phyloP scores from a whole-genome alignment of 2,797 vertebrate species.

The Cynodonichthys magdalenae region DNA sequence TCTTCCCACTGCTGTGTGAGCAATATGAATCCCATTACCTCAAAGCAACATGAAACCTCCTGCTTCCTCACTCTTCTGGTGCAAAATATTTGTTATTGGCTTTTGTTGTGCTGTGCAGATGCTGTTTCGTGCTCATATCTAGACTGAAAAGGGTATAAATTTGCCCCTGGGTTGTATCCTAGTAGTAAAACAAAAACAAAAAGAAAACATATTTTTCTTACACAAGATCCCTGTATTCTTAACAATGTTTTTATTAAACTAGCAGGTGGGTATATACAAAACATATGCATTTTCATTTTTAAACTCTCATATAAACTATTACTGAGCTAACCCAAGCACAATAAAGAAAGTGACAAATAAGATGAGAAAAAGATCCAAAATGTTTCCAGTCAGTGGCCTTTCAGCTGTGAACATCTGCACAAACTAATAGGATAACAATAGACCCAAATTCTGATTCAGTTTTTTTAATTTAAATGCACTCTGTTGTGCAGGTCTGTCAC shows the following conservation, averaged over 20 bases:
- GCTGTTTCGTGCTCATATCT: constrained; percentile 55
- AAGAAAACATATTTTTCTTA: constrained; percentile 19
- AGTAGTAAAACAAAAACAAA: constrained; percentile 42
- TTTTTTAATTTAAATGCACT: too few species aligned
- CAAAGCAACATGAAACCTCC: constrained; percentile 48
- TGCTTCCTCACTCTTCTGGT: constrained; percentile 29
- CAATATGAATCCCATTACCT: constrained; percentile 59
- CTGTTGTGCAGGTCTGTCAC: too few species aligned
- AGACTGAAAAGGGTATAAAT: constrained; percentile 52
- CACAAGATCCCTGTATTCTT: too few species aligned
- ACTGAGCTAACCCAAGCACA: too few species aligned
- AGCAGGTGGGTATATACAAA: constrained; percentile 2
- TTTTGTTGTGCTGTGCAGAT: constrained; percentile 13
- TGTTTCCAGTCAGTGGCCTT: too few species aligned
- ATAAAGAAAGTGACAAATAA: too few species aligned
- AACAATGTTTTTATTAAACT: constrained; percentile 12
- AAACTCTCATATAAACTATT: too few species aligned
- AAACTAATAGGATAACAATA: too few species aligned
- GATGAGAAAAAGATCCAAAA: too few species aligned
- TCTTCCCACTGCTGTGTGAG: constrained; percentile 37
- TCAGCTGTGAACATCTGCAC: too few species aligned
- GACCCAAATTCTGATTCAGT: too few species aligned
- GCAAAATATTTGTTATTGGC: constrained; percentile 29
- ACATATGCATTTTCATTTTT: background rate
- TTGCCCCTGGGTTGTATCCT: constrained; percentile 44